Conservation (phyloP, 2,797 vertebrate species). For the Sebastes taczanowskii region DNA sequence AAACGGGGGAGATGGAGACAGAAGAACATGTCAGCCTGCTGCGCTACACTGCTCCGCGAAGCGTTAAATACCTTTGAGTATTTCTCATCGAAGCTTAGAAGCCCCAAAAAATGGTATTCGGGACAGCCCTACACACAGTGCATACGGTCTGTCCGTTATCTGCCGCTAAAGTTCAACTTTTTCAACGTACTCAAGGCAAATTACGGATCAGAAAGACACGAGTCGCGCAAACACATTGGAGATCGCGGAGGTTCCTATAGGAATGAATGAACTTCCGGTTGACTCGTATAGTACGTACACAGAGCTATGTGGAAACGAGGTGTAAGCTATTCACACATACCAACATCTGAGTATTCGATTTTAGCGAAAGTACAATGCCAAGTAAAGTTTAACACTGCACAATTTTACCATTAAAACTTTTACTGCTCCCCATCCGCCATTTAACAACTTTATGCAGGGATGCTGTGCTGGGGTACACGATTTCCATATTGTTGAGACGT, state of each 20-base stretch:
- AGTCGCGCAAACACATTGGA: not conserved
- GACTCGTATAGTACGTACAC: too few relatives aligned
- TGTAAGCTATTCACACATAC: not conserved
- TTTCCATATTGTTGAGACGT: conserved; percentile 32
- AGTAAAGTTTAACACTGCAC: conserved; percentile 15
- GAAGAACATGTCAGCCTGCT: not conserved
- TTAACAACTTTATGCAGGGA: conserved; percentile 16
- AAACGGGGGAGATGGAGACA: too few relatives aligned
- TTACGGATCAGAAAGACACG: not conserved
- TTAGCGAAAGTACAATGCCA: not conserved
- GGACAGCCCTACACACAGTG: not conserved
- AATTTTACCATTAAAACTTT: conserved; percentile 31
- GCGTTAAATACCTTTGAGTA: not conserved
- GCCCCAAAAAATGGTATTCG: not conserved
- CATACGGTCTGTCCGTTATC: not conserved
- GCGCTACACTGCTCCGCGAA: not conserved
- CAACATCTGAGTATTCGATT: not conserved
- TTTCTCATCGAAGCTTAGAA: not conserved
- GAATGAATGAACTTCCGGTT: not conserved
- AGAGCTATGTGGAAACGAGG: not conserved
- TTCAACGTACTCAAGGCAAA: not conserved
- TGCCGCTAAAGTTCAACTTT: not conserved
- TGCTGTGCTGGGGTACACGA: conserved; percentile 9
- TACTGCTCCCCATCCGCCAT: conserved; percentile 14
- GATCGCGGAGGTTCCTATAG: not conserved